Percentiles rank a stretch among this genome's conserved stretches.
Conservation (phyloP, 2,888 invertebrate genomes). For the Cephus nigrinus region DNA sequence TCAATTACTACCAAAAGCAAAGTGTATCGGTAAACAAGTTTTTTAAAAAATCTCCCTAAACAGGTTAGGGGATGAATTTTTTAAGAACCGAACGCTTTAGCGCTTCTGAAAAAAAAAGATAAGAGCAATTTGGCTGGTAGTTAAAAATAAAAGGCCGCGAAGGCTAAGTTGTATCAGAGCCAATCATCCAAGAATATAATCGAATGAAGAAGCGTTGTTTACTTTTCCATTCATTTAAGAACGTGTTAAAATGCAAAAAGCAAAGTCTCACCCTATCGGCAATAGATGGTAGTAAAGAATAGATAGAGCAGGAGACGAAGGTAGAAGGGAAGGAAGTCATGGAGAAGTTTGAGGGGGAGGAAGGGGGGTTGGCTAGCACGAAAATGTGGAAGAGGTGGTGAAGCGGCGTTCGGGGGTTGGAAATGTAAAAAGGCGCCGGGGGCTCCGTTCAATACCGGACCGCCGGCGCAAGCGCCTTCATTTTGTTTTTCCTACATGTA, state of each 20-base stretch:
- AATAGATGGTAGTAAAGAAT: slow-evolving; percentile 29
- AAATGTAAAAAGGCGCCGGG: slow-evolving; percentile 63
- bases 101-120: too few relatives aligned
- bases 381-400: background rate
- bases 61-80: too few relatives aligned
- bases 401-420: slow-evolving; percentile 42
- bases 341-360: slow-evolving; percentile 35
- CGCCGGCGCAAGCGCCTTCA: slow-evolving; percentile 66
- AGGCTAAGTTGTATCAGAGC: slow-evolving; percentile 13
- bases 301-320: slow-evolving; percentile 27
- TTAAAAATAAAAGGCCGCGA: slow-evolving; percentile 7
- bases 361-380: slow-evolving; percentile 28
- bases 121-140: too few relatives aligned
- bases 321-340: slow-evolving; percentile 30
- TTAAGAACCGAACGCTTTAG: too few relatives aligned
- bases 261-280: slow-evolving; percentile 30
- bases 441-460: slow-evolving; percentile 63
- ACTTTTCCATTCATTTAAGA: slow-evolving; percentile 47
- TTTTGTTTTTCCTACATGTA: slow-evolving; percentile 64
- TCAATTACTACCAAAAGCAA: too few relatives aligned
- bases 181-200: slow-evolving; percentile 42
- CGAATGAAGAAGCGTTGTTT: slow-evolving; percentile 50
- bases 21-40: background rate
- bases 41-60: background rate
- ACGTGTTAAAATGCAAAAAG: slow-evolving; percentile 48